phyloP scores from a whole-genome alignment of 2,797 vertebrate genomes.

The Okamejei kenojei region DNA sequence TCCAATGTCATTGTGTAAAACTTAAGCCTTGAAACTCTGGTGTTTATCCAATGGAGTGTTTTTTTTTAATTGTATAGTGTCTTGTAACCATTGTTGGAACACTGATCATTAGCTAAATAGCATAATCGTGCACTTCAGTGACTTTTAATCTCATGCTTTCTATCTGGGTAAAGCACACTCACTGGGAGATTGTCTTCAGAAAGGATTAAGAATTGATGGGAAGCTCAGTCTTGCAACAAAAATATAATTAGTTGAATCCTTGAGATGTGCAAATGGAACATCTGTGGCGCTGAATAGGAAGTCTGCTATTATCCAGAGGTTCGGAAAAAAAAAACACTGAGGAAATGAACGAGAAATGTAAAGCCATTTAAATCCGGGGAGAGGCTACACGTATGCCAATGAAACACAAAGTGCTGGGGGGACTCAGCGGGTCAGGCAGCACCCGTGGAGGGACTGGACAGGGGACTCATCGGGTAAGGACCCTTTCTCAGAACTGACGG shows the following conservation, averaged over 20 bases:
- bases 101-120: background rate
- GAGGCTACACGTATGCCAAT: no score
- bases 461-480: no score
- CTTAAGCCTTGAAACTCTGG: background rate
- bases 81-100: background rate
- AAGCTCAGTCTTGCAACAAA: background rate
- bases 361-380: no score
- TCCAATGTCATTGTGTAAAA: background rate
- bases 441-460: no score
- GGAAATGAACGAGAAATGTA: no score
- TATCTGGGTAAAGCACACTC: background rate
- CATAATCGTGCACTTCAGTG: background rate
- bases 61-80: background rate
- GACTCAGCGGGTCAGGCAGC: no score
- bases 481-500: no score
- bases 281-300: background rate
- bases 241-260: background rate
- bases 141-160: background rate
- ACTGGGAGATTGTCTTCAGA: background rate
- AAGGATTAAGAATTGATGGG: background rate
- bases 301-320: background rate
- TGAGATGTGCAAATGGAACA: background rate
- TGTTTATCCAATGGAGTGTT: background rate
- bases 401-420: no score
- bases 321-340: background rate